Conservation (phyloP, 2,113 vertebrate genomes). For the Zosterops pallidus region DNA sequence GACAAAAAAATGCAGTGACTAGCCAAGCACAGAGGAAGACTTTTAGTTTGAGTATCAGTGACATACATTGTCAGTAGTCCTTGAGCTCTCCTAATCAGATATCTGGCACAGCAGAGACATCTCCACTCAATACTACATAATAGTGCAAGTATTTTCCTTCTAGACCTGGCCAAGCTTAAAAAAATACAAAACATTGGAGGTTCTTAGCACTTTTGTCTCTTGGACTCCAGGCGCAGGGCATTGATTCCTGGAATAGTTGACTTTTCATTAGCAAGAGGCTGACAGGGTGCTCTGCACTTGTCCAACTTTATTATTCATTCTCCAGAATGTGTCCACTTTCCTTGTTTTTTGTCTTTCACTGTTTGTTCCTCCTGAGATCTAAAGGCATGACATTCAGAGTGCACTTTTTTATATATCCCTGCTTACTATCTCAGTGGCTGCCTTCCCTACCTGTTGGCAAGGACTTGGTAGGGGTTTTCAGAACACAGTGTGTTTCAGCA, state of each 20-base stretch:
- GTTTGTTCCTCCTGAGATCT: not conserved
- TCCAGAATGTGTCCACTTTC: not conserved
- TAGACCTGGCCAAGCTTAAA: not conserved
- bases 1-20: not conserved
- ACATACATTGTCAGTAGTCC: not conserved
- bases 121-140: not conserved
- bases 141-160: not conserved
- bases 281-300: not conserved
- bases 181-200: not conserved
- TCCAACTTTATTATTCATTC: slow-evolving; percentile 3
- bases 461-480: not conserved
- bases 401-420: not conserved
- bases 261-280: not conserved
- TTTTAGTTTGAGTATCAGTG: not conserved
- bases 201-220: not conserved
- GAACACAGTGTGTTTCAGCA: not conserved
- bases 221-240: not conserved
- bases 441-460: not conserved
- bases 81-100: not conserved
- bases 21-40: not conserved
- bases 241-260: not conserved
- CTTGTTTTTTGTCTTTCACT: not conserved
- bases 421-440: not conserved
- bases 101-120: not conserved
- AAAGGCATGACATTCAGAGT: not conserved